Conservation (phyloP, 2,113 vertebrate species). For the Zapus hudsonius region DNA sequence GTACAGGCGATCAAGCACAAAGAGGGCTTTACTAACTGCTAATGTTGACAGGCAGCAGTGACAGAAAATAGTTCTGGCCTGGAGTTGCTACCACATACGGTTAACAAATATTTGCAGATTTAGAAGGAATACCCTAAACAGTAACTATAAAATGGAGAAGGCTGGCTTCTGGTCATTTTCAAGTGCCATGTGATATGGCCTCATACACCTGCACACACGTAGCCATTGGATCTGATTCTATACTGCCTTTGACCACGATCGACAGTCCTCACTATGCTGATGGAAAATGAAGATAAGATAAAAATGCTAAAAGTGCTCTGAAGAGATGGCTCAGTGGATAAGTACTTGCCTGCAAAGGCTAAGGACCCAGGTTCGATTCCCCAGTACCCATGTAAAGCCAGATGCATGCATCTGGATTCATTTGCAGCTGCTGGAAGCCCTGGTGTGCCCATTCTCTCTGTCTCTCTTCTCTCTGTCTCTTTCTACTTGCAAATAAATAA, state of each 20-base stretch:
- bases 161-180: neutral
- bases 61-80: neutral
- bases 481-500: too few species aligned
- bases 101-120: neutral
- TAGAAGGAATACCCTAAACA: neutral
- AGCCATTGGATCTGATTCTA: neutral
- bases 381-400: too few species aligned
- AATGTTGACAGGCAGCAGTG: neutral
- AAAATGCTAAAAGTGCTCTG: neutral
- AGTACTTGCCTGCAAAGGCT: too few species aligned
- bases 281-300: neutral
- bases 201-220: neutral
- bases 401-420: too few species aligned
- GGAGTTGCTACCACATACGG: neutral
- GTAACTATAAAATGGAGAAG: too few species aligned
- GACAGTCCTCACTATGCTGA: neutral
- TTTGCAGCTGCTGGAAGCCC: too few species aligned
- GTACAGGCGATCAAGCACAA: neutral
- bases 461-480: too few species aligned
- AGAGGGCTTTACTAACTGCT: neutral
- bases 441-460: too few species aligned
- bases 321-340: too few species aligned
- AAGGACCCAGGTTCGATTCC: too few species aligned
- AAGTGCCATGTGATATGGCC: neutral
- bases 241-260: neutral